Evolutionary conservation across 2,113 vertebrate genomes (phyloP).

Genomic region (Rousettus leschenaultii): DNA sequence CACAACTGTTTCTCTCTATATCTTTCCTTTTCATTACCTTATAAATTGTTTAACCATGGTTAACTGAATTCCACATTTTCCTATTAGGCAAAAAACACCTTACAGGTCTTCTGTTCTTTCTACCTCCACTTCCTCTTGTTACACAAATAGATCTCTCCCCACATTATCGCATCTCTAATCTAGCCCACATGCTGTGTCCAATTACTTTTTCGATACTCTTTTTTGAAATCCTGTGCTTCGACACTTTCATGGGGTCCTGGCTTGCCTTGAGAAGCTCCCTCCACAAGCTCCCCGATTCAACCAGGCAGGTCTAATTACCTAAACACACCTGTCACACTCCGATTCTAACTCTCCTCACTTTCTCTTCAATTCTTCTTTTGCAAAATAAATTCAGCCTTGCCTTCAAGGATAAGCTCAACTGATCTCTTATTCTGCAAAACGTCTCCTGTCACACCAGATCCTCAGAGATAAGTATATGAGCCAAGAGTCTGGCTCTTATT

Average conservation of each 20-base stretch:
- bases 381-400: background rate
- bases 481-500: background rate
- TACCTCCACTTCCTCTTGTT: background rate
- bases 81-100: background rate
- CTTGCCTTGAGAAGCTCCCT: background rate
- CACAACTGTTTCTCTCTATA: fast-evolving
- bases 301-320: background rate
- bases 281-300: background rate
- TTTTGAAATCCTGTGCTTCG: background rate
- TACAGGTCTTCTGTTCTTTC: background rate
- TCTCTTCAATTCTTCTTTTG: background rate
- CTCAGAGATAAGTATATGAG: background rate
- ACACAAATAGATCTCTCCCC: background rate
- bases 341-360: background rate
- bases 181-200: background rate
- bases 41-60: background rate
- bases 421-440: background rate
- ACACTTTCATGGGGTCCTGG: background rate
- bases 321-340: background rate
- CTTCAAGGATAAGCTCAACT: background rate
- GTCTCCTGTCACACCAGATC: background rate
- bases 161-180: background rate
- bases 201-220: background rate
- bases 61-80: background rate
- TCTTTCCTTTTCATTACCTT: background rate